Conservation (phyloP, 2,797 vertebrate genomes). For the Naso thynnoides region DNA sequence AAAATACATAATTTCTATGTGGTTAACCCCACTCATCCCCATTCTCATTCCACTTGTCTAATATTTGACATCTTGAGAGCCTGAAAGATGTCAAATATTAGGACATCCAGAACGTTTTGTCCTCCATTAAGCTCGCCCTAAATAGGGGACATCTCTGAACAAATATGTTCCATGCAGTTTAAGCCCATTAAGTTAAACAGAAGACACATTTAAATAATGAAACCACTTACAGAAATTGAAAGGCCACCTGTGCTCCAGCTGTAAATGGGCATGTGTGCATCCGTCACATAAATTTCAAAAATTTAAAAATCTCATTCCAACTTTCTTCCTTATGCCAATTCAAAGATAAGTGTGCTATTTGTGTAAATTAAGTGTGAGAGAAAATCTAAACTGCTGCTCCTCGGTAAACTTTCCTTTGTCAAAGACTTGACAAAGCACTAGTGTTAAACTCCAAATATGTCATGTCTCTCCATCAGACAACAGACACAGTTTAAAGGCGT, state of each 20-base stretch:
- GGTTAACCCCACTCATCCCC: constrained; percentile 23
- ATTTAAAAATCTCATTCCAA: constrained; percentile 1
- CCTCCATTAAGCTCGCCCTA: background rate
- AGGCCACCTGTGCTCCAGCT: background rate
- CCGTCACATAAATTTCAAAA: background rate
- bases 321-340: too few species aligned
- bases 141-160: background rate
- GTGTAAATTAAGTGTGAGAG: too few species aligned
- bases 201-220: background rate
- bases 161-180: background rate
- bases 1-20: constrained; percentile 37
- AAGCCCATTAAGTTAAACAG: background rate
- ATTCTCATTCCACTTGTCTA: too few species aligned
- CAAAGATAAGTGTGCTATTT: too few species aligned
- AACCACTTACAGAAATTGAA: constrained; percentile 5
- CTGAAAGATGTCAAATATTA: background rate
- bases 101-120: background rate
- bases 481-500: too few species aligned
- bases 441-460: too few species aligned
- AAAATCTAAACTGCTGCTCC: too few species aligned
- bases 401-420: too few species aligned
- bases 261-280: background rate
- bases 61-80: too few species aligned
- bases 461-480: too few species aligned
- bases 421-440: too few species aligned